These are phyloP conservation scores for Phaonia tiefii DNA, from an alignment of 2,888 invertebrate genomes.

Conservation along the genomic window DNA sequence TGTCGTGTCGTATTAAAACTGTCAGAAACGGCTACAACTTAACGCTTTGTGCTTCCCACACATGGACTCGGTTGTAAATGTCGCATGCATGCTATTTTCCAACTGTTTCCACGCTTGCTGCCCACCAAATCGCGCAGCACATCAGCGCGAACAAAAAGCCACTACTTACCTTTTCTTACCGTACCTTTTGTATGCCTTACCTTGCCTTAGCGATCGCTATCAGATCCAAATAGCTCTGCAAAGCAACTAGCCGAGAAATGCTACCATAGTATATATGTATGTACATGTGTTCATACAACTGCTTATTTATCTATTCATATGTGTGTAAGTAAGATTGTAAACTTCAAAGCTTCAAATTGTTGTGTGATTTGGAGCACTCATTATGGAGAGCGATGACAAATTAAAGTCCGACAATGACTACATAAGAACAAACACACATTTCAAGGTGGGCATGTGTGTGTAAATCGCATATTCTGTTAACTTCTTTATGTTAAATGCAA, in stretches of 20 bases:
- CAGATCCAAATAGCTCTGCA: constrained; percentile 40
- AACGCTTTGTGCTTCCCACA: constrained; percentile 72
- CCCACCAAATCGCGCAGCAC: constrained; percentile 75
- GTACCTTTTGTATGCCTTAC: constrained; percentile 9
- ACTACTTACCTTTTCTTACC: constrained; percentile 40
- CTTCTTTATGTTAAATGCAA: constrained; percentile 37
- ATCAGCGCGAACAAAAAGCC: constrained; percentile 53
- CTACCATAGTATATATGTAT: constrained; percentile 30
- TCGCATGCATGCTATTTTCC: constrained; percentile 78
- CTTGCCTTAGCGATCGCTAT: constrained; percentile 48
- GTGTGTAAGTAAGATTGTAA: not conserved
- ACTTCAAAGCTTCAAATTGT: constrained; percentile 23
- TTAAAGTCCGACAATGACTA: constrained; percentile 77
- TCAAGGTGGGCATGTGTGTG: not conserved
- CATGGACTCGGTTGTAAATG: constrained; percentile 72
- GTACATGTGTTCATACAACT: not conserved
- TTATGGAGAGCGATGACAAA: constrained; percentile 71
- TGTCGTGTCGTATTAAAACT: constrained; percentile 72
- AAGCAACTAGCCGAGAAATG: constrained; percentile 55
- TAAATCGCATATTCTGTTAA: constrained; percentile 4
- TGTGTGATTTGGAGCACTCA: constrained; percentile 32
- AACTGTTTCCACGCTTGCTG: constrained; percentile 81
- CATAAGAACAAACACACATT: constrained; percentile 1
- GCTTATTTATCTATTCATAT: not conserved
- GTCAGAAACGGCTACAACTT: constrained; percentile 75